Evolutionary conservation across 2,797 vertebrate genomes (phyloP).

Genomic region (Hoplostethus mediterraneus): DNA sequence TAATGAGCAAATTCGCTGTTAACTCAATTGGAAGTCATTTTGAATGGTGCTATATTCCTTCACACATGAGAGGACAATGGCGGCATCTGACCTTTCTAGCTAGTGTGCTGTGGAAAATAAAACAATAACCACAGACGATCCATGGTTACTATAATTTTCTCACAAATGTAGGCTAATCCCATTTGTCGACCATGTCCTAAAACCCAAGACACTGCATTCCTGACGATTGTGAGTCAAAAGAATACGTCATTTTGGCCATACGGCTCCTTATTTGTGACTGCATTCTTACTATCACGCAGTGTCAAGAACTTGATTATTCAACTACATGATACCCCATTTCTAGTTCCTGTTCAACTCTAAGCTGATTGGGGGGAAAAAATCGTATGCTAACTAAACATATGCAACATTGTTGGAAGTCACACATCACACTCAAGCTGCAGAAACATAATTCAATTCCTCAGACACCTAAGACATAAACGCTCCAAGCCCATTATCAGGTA

Average conservation of each 20-base stretch:
- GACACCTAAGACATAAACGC: constrained; percentile 1
- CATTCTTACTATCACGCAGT: constrained; percentile 3
- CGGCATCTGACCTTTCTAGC: constrained; percentile 45
- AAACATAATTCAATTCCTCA: constrained; percentile 24
- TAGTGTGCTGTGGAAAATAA: constrained; percentile 26
- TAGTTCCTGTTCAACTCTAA: constrained; percentile 10
- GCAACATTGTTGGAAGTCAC: constrained; percentile 22
- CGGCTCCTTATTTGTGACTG: constrained; percentile 14
- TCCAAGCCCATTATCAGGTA: constrained; percentile 26
- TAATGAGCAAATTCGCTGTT: constrained; percentile 74
- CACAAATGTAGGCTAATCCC: constrained; percentile 21
- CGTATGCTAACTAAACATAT: background rate
- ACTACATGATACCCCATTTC: background rate
- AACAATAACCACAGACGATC: constrained; percentile 12
- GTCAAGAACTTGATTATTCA: background rate
- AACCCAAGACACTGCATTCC: constrained; percentile 11
- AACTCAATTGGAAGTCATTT: constrained; percentile 47
- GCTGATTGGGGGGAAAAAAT: constrained; percentile 7
- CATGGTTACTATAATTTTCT: constrained; percentile 12
- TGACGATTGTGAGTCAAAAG: constrained; percentile 30
- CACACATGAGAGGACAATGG: constrained; percentile 39
- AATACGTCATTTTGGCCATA: constrained; percentile 41
- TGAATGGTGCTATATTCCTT: constrained; percentile 34
- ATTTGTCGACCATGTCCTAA: background rate
- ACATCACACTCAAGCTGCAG: constrained; percentile 5